Conservation (phyloP, 2,888 invertebrate species). For the Tetramorium bicarinatum region DNA sequence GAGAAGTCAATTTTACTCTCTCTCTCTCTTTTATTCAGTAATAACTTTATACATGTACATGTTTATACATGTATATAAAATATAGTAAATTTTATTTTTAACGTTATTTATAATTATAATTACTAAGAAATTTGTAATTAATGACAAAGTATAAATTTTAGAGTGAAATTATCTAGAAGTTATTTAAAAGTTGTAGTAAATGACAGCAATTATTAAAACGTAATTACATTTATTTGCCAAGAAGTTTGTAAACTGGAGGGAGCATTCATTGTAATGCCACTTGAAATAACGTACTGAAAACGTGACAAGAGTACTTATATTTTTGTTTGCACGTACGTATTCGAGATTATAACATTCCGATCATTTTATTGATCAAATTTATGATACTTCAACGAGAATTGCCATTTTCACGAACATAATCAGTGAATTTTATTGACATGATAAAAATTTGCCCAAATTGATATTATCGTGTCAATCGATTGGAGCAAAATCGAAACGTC, state of each 20-base stretch:
- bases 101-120: neutral
- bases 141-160: neutral
- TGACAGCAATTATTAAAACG: neutral
- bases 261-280: neutral
- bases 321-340: neutral
- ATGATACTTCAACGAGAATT: neutral
- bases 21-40: neutral
- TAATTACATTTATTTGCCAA: neutral
- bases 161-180: neutral
- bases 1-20: neutral
- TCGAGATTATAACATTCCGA: neutral
- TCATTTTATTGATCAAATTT: neutral
- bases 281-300: neutral
- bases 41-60: neutral
- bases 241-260: neutral
- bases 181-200: neutral
- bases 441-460: neutral
- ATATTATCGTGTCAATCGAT: conserved; percentile 1
- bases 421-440: neutral
- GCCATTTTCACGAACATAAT: neutral
- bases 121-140: neutral
- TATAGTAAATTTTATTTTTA: neutral
- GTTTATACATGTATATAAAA: neutral
- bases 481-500: neutral
- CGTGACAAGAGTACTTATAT: neutral